Percentiles rank a stretch among this genome's conserved stretches.
These are phyloP conservation scores for Tryphoninae sp. DNA, from an alignment of 2,888 invertebrate species.

Conservation along the genomic window DNA sequence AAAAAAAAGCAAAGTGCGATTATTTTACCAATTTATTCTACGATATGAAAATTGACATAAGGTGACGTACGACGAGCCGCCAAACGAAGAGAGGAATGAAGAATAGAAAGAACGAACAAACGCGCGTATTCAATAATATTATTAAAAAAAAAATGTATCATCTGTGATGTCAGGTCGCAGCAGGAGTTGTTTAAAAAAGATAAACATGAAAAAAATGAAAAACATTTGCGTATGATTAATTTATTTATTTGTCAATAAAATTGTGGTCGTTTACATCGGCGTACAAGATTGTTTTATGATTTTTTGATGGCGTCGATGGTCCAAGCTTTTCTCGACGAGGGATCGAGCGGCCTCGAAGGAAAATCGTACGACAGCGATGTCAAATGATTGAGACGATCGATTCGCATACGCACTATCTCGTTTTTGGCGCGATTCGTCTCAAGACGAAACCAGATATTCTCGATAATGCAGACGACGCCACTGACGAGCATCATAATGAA, in stretches of 20 bases:
- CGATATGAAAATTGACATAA: neutral
- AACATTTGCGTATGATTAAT: neutral
- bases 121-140: conserved; percentile 24
- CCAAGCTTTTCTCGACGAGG: conserved; percentile 26
- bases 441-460: conserved; percentile 68
- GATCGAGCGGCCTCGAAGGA: conserved; percentile 26
- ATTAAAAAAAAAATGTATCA: conserved; percentile 44
- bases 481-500: conserved; percentile 65
- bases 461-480: conserved; percentile 70
- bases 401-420: neutral
- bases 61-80: too few relatives aligned
- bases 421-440: neutral
- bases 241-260: neutral
- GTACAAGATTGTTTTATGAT: too few relatives aligned
- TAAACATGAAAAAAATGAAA: conserved; percentile 34
- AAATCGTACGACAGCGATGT: conserved; percentile 9
- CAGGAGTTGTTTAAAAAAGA: conserved; percentile 53
- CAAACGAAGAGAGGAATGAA: neutral
- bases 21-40: neutral
- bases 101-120: neutral
- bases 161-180: conserved; percentile 34
- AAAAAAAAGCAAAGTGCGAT: neutral
- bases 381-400: conserved; percentile 11
- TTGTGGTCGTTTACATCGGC: neutral
- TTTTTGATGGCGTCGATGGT: neutral